Base-by-base conservation (phyloP, 2,797 vertebrate genomes). In the Micromesistius poutassou region DNA sequence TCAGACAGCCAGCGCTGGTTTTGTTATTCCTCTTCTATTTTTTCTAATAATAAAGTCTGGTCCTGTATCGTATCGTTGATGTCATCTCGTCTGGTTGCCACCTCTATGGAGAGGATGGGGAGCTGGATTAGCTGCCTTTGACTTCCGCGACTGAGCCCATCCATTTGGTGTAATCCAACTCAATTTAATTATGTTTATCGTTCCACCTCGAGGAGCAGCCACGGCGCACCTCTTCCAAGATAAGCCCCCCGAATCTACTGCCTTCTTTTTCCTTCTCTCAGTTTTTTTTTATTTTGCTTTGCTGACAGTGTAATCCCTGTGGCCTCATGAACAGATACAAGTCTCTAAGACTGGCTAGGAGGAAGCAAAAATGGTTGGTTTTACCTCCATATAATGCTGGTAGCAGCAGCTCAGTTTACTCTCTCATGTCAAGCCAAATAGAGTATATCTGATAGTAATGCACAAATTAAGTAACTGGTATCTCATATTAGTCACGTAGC, bases 151-250 rank as follows among this genome's bases (percentile, higher is more conserved):
- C 88, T 93, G 91, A 93, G 93, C 92, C 86, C 79, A 93, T 93
- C 93, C 91, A 89, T 93, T 93, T 91, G 88, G 89, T 93, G 91
- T 93, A 93, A 94, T 93, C 92, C 92, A 90, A 90, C 89, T 91
- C 90, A 91, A 93, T 94, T 93, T 94, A 93, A 94, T 94, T 94
- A 93, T 93, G 92, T 93, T 93, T 93, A 92, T 93, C 87, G 89
- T 91, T 92, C 92, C 91, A 90, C 90, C 89, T 93, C 88, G 78
- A 85, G 25, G 87, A 86, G 89, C 84, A 84, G 91, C 90, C 72
- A 85, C 88, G 73, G 89, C 86, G 80, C 89, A 91, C 91, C 91
- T 92, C 91, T 16, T 73, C 87, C 79, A 40, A 91, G 91, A 93
- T 91, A 93, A 93, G 91, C 89, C 85, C 85, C 83, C 84, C 87